Conservation (phyloP, 2,888 invertebrate genomes). For the Drosophila multiciliata region DNA sequence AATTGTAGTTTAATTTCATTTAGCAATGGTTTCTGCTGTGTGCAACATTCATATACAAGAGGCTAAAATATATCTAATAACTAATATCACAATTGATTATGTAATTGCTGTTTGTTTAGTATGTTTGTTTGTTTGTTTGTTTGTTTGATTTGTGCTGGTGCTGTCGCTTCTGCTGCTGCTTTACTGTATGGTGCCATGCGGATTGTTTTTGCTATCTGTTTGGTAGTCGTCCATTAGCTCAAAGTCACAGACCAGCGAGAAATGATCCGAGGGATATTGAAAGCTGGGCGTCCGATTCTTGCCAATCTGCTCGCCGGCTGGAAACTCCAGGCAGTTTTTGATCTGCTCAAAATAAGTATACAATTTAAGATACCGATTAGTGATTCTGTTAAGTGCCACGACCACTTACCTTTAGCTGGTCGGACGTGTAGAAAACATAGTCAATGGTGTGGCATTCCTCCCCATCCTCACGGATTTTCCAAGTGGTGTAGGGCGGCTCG, state of each 20-base stretch:
- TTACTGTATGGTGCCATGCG: conserved; percentile 60
- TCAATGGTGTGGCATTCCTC: conserved; percentile 91
- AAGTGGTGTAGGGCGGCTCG: conserved; percentile 91
- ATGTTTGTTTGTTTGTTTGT: conserved; percentile 31
- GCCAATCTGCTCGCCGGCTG: conserved; percentile 89
- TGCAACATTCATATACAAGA: conserved; percentile 58
- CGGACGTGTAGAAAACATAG: conserved; percentile 89
- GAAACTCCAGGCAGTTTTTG: conserved; percentile 86
- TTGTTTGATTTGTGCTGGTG: conserved; percentile 12
- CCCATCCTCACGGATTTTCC: conserved; percentile 90
- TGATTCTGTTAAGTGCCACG: background rate
- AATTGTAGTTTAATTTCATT: conserved; percentile 36
- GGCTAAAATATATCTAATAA: conserved; percentile 82
- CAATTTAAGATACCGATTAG: background rate
- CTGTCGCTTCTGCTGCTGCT: conserved; percentile 5
- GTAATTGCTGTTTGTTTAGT: conserved; percentile 66
- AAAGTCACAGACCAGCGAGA: conserved; percentile 90
- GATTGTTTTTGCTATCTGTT: conserved; percentile 9
- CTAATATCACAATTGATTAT: conserved; percentile 84
- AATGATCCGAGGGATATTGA: conserved; percentile 91
- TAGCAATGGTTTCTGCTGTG: conserved; percentile 52
- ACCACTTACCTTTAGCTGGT: conserved; percentile 86
- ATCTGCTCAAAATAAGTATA: conserved; percentile 61
- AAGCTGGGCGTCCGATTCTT: conserved; percentile 88
- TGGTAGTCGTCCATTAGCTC: conserved; percentile 71